phyloP scores from a whole-genome alignment of 2,888 invertebrate genomes.

The Drosophila paranaensis region DNA sequence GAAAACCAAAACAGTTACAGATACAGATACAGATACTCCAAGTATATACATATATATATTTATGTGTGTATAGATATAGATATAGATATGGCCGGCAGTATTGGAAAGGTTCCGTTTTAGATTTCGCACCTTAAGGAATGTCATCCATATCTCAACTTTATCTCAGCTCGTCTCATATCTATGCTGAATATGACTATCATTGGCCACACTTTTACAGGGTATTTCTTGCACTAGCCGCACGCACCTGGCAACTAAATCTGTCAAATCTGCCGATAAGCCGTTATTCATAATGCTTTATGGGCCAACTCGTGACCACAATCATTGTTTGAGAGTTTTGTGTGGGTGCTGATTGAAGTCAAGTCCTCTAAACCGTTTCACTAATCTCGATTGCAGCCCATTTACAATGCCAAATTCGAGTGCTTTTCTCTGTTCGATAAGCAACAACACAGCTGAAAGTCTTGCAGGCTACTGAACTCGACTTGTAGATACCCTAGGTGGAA shows the following conservation, averaged over 20 bases:
- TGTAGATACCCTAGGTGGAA: background rate
- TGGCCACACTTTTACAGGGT: background rate
- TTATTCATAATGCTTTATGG: background rate
- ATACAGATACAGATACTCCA: slow-evolving; percentile 31
- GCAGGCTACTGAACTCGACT: background rate
- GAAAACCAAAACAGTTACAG: slow-evolving; percentile 34
- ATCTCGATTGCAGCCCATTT: slow-evolving; percentile 60
- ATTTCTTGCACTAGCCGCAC: background rate
- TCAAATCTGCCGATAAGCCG: slow-evolving; percentile 3
- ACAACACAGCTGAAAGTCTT: background rate
- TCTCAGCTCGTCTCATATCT: too few relatives aligned
- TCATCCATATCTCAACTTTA: background rate
- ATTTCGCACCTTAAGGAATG: slow-evolving; percentile 3
- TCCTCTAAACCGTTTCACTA: slow-evolving; percentile 32
- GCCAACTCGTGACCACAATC: slow-evolving; percentile 28
- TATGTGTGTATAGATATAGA: slow-evolving; percentile 3
- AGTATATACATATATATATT: background rate
- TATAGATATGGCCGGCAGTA: slow-evolving; percentile 18
- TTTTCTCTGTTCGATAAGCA: slow-evolving; percentile 6
- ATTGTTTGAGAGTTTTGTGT: slow-evolving; percentile 31
- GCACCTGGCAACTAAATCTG: background rate
- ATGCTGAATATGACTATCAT: background rate
- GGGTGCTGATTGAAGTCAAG: slow-evolving; percentile 36
- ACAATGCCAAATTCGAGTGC: slow-evolving; percentile 47
- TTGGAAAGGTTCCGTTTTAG: slow-evolving; percentile 28